phyloP scores from a whole-genome alignment of 2,888 invertebrate genomes.

The Lagria hirta region DNA sequence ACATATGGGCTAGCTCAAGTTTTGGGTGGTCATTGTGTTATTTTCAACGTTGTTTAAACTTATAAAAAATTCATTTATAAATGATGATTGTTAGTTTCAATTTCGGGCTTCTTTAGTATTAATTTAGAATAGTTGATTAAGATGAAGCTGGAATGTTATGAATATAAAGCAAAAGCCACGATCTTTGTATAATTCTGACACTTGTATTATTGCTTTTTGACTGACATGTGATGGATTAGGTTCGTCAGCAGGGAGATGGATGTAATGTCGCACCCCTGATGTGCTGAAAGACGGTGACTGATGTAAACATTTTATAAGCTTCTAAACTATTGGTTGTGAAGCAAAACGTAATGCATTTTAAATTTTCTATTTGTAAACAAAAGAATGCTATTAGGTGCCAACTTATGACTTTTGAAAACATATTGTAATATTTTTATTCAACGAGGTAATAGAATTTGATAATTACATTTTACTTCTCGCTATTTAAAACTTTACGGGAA shows the following conservation, averaged over 20 bases:
- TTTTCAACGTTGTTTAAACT: not conserved
- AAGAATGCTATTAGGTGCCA: too few relatives aligned
- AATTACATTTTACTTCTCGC: too few relatives aligned
- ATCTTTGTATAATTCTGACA: constrained; percentile 31
- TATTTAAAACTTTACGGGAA: too few relatives aligned
- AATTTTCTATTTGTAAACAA: too few relatives aligned
- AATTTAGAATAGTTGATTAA: too few relatives aligned
- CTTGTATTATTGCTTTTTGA: constrained; percentile 32
- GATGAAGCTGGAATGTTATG: constrained; percentile 20
- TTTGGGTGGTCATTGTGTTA: too few relatives aligned
- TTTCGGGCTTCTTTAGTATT: too few relatives aligned
- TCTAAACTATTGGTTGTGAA: not conserved
- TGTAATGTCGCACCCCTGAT: constrained; percentile 32
- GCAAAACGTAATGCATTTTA: not conserved
- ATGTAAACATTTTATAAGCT: constrained; percentile 24
- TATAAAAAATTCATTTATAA: not conserved
- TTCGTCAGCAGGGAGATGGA: constrained; percentile 31
- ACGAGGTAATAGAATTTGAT: too few relatives aligned
- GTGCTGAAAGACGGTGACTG: constrained; percentile 40
- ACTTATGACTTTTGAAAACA: too few relatives aligned
- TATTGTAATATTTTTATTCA: too few relatives aligned
- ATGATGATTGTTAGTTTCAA: too few relatives aligned
- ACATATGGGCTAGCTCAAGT: too few relatives aligned
- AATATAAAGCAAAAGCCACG: constrained; percentile 25
- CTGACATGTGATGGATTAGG: constrained; percentile 38